Base-by-base conservation (phyloP, 1,140 invertebrate genomes). In the Aphelenchoides fujianensis region DNA sequence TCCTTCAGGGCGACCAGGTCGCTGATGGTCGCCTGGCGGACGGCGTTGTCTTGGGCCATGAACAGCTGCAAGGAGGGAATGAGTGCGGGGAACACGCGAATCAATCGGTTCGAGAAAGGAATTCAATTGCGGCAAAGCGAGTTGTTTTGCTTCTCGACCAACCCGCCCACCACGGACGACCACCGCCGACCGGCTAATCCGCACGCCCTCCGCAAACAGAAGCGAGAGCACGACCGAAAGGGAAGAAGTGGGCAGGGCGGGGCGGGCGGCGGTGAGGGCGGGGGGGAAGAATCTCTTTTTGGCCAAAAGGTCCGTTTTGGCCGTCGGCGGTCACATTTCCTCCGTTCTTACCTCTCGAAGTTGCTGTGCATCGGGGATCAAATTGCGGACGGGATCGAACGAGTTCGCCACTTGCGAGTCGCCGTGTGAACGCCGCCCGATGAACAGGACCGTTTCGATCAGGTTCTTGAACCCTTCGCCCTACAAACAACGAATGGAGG, bases 361-460 rank as follows among this genome's bases (percentile, higher is more conserved):
- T 76, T 73, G 71, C 27, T 76, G 41, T 5, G 74, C n/a, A 37
- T n/a, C 53, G 5, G 57, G 68, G 9, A 72, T 72, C 59, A 78
- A 52, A 69, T 41, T 72, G 63, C 66, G 48, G n/a, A 62, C 37
- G 27, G 30, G 54, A 57, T 73, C 67, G 48, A 27, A 77, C n/a
- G 31, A 41, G 34, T 66, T 73, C 19, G 77, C 69, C 7, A 27
- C 36, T 16, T 34, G 55, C n/a, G n/a, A 32, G 31, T 68, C 79
- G n/a, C 72, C 63, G 55, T 61, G 35, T n/a, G 64, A 81, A 52
- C 69, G 69, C n/a, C 69, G 30, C 30, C 76, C 76, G 53, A 78
- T 80, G 72, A 81, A 78, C 16, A 78, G 54, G 16, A 81, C 80
- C 3, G 76, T 82, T 72, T 78, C 76, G 27, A 78, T 63, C n/a